These are phyloP conservation scores for Rhynchophorus ferrugineus DNA, from an alignment of 1,140 invertebrate species.

Conservation along the genomic window DNA sequence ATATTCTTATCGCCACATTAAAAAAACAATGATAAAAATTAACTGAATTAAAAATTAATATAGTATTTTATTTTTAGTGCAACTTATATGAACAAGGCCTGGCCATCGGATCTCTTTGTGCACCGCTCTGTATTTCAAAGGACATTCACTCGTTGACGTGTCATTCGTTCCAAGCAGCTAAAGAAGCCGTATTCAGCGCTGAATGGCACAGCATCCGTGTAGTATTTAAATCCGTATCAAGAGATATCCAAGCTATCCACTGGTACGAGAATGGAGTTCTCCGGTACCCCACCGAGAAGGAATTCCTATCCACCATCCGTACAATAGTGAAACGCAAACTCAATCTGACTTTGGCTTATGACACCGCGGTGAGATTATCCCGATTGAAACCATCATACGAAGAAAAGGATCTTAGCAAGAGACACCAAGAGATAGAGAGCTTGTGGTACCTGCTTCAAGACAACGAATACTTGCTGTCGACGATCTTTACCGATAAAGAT, in stretches of 20 bases:
- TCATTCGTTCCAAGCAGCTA: slow-evolving; percentile 48
- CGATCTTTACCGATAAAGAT: slow-evolving; percentile 49
- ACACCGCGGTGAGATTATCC: slow-evolving; percentile 43
- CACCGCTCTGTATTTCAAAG: slow-evolving; percentile 46
- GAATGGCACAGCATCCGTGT: slow-evolving; percentile 46
- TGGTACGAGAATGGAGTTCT: slow-evolving; percentile 45
- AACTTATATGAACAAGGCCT: slow-evolving; percentile 42
- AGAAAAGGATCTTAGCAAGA: slow-evolving; percentile 38
- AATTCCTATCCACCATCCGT: slow-evolving; percentile 46
- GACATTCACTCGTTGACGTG: slow-evolving; percentile 49
- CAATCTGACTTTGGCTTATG: slow-evolving; percentile 44
- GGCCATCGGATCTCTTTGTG: slow-evolving; percentile 51
- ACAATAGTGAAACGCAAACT: slow-evolving; percentile 46
- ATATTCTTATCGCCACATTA: too few species aligned
- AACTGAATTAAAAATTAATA: too few species aligned
- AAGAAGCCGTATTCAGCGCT: slow-evolving; percentile 51
- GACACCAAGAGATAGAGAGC: slow-evolving; percentile 52
- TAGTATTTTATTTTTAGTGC: too few species aligned
- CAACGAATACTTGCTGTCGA: slow-evolving; percentile 57
- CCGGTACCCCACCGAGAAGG: slow-evolving; percentile 47
- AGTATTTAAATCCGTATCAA: slow-evolving; percentile 49
- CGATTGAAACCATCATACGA: slow-evolving; percentile 40
- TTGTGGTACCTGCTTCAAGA: slow-evolving; percentile 56
- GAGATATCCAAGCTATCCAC: slow-evolving; percentile 34
- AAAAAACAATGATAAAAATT: too few species aligned